These are phyloP conservation scores for Myotis daubentonii DNA, from an alignment of 2,797 vertebrate species.

Conservation along the genomic window DNA sequence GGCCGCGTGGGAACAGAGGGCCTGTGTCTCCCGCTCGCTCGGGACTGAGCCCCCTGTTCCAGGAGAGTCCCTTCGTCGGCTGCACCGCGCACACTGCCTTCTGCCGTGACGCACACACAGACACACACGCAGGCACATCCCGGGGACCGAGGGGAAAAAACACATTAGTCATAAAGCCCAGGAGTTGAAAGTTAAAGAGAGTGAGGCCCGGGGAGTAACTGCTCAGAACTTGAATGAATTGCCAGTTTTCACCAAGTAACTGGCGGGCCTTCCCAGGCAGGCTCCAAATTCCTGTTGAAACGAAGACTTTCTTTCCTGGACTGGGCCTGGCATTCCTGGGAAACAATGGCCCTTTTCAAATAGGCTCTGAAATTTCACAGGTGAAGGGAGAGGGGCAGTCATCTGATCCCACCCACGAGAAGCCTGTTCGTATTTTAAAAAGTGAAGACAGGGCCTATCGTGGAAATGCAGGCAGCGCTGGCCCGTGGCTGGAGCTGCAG, in stretches of 20 bases:
- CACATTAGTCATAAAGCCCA: conserved; percentile 55
- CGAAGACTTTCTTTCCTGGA: conserved; percentile 95
- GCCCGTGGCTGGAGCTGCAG: conserved; percentile 77
- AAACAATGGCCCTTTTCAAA: conserved; percentile 97
- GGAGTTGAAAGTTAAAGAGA: conserved; percentile 67
- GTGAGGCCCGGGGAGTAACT: conserved; percentile 69
- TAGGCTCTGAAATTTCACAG: conserved; percentile 96
- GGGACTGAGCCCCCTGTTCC: conserved; percentile 48
- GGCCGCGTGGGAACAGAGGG: conserved; percentile 79
- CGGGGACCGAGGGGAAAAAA: conserved; percentile 41
- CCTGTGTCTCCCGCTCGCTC: conserved; percentile 76
- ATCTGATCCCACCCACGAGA: conserved; percentile 88
- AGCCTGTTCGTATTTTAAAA: conserved; percentile 84
- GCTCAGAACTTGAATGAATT: conserved; percentile 83
- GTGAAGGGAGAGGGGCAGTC: conserved; percentile 93
- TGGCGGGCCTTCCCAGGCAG: conserved; percentile 91
- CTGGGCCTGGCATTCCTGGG: conserved; percentile 92
- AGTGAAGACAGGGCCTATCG: conserved; percentile 81
- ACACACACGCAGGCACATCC: background rate
- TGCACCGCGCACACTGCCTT: background rate
- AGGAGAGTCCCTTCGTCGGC: conserved; percentile 67
- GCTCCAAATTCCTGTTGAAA: conserved; percentile 97
- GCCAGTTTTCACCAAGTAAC: conserved; percentile 84
- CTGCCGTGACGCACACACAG: background rate
- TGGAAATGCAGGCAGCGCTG: conserved; percentile 79